Base-by-base conservation (phyloP, 2,113 vertebrate species). In the Campylorhamphus procurvoides region DNA sequence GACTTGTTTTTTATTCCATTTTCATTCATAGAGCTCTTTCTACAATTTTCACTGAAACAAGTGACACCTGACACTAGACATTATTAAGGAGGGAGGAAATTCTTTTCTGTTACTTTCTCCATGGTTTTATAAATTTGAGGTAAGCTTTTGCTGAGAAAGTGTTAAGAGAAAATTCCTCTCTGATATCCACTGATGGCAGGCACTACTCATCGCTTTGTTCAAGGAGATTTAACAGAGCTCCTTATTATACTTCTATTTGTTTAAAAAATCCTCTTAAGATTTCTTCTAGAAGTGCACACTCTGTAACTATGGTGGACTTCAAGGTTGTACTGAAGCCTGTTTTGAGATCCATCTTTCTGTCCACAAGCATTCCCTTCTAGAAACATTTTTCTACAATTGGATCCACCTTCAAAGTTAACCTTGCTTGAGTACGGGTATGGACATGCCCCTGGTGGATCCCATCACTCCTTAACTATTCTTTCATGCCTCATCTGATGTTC, bases 401-500 rank as follows among this genome's bases (percentile, higher is more conserved):
- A n/a, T 62, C 15, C 28, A 49, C 10, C 37, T 66, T 88, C 40
- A 66, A 19, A 42, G 22, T 71, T 82, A 72, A 17, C 12, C 15
- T 63, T 67, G 12, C 29, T 55, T 68, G 33, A 60, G 20, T 2
- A 39, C 35, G 18, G 42, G 8, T 3, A 15, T 58, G 47, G 22
- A 35, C 28, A 37, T 27, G 31, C 74, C 35, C 27, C 63, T 33
- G 20, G 0, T 53, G 33, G 27, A 52, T 53, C 15, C 23, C 3
- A 17, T 58, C 42, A 28, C 33, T 52, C 8, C 7, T 55, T 4
- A 78, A 74, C 11, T 60, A 3, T 12, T 85, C 12, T 87, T 72
- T 44, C 14, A 9, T 25, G 18, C 0, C 0, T 53, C 19, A 24
- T 42, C 42, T 75, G 28, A 29, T 77, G 46, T 37, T 8, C 1